phyloP scores from a whole-genome alignment of 2,888 invertebrate genomes.

The Drosophila mettleri region DNA sequence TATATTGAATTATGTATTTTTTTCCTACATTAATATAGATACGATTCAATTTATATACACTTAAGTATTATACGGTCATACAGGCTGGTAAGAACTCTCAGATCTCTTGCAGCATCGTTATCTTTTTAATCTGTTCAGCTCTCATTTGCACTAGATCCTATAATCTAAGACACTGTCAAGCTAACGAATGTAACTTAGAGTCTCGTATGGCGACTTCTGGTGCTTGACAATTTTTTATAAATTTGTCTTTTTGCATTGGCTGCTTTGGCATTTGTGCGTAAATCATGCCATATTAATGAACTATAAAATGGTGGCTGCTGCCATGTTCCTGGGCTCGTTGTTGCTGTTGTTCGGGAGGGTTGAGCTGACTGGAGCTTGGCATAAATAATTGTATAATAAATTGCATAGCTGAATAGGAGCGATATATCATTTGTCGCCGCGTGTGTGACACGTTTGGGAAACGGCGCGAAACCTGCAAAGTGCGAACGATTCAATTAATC shows the following conservation, averaged over 20 bases:
- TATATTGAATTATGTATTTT: too few species aligned
- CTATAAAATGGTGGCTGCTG: slow-evolving; percentile 60
- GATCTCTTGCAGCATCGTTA: too few species aligned
- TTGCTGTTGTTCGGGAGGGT: slow-evolving; percentile 10
- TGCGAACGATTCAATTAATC: slow-evolving; percentile 85
- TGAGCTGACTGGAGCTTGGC: slow-evolving; percentile 22
- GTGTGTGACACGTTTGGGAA: slow-evolving; percentile 66
- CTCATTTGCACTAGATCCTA: too few species aligned
- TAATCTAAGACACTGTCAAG: neutral
- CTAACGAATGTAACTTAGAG: neutral
- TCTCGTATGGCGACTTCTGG: neutral
- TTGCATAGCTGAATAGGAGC: slow-evolving; percentile 76
- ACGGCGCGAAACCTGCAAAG: slow-evolving; percentile 60
- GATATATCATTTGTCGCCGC: slow-evolving; percentile 80
- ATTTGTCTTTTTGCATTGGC: slow-evolving; percentile 20
- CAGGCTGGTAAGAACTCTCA: too few species aligned
- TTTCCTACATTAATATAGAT: too few species aligned
- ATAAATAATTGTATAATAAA: slow-evolving; percentile 78
- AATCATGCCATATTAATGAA: slow-evolving; percentile 78
- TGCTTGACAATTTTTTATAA: neutral
- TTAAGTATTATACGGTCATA: too few species aligned
- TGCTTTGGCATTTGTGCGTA: slow-evolving; percentile 46
- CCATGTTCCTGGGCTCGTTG: slow-evolving; percentile 36
- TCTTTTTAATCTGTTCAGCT: too few species aligned
- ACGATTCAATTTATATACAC: too few species aligned